phyloP scores from a whole-genome alignment of 2,113 vertebrate genomes.

The cattle (Bos taurus) region ARS-UCD2.0 NC_037342.1:44945001-44945500 shows the following conservation, averaged over 20 bases:
- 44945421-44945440: not conserved
- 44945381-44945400: not conserved
- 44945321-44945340: not conserved
- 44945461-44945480: not conserved
- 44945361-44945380: not conserved
- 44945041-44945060: not conserved
- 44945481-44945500: not conserved
- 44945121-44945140: not conserved
- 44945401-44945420: not conserved
- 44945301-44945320: not conserved
- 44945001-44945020: not conserved
- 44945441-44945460: not conserved
- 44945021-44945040: not conserved
- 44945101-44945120: not conserved
- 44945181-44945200: not conserved
- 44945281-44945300: not conserved
- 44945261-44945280: not conserved
- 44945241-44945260: not conserved
- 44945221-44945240: not conserved
- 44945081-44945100: not conserved
- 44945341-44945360: not conserved
- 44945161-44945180: not conserved
- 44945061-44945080: not conserved
- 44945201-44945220: not conserved
- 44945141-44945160: not conserved